Conservation (phyloP, 1,140 invertebrate genomes). For the Formica selysi region DNA sequence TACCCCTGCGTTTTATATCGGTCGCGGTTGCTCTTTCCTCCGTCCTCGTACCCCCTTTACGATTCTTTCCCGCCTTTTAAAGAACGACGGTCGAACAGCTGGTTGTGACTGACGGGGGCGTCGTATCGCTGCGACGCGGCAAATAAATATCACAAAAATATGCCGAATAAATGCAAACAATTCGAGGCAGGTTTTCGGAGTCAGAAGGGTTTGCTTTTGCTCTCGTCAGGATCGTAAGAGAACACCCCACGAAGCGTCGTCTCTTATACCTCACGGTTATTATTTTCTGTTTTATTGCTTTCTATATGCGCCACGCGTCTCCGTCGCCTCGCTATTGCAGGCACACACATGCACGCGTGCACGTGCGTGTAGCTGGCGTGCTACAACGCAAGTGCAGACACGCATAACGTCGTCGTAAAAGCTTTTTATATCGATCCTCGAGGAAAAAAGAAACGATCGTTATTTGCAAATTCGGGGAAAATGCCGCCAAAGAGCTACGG, state of each 20-base stretch:
- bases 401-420: slow-evolving; percentile 59
- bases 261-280: slow-evolving; percentile 59
- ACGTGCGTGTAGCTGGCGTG: neutral
- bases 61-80: slow-evolving; percentile 63
- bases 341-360: neutral
- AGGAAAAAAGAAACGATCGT: slow-evolving; percentile 45
- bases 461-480: slow-evolving; percentile 71
- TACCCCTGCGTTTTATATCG: slow-evolving; percentile 72
- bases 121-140: slow-evolving; percentile 52
- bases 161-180: slow-evolving; percentile 82
- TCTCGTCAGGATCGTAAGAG: slow-evolving; percentile 40
- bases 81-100: slow-evolving; percentile 61
- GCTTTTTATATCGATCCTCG: slow-evolving; percentile 54
- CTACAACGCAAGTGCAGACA: slow-evolving; percentile 13
- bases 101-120: slow-evolving; percentile 78
- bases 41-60: slow-evolving; percentile 59
- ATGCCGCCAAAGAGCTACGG: slow-evolving; percentile 41
- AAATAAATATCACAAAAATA: slow-evolving; percentile 82
- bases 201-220: slow-evolving; percentile 50
- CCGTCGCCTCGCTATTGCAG: neutral
- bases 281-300: slow-evolving; percentile 73
- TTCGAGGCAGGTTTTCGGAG: slow-evolving; percentile 61
- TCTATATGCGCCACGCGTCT: slow-evolving; percentile 35
- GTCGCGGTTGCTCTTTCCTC: slow-evolving; percentile 7
- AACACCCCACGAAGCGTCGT: slow-evolving; percentile 12